Conservation (phyloP, 2,888 invertebrate species). For the Habroteleia sp. region DNA sequence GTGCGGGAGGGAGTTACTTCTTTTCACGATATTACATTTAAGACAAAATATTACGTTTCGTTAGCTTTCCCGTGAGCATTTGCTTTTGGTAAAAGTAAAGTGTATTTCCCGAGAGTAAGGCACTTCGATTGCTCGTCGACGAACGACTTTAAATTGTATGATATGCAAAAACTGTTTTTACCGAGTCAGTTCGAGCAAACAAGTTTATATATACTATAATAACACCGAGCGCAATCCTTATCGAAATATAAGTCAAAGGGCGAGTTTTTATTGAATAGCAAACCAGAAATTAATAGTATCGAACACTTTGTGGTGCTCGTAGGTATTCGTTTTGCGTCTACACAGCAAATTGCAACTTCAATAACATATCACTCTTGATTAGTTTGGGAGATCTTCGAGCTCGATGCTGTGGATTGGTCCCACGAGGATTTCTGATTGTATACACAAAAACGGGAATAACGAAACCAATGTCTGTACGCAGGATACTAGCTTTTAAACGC, state of each 20-base stretch:
- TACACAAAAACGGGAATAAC: no score
- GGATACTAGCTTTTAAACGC: slow-evolving; percentile 1
- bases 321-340: no score
- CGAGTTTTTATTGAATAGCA: neutral
- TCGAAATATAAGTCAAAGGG: neutral
- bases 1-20: slow-evolving; percentile 9
- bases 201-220: slow-evolving; percentile 23
- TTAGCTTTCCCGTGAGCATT: slow-evolving; percentile 49
- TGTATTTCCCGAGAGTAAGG: slow-evolving; percentile 63
- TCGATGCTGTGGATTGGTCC: no score
- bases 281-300: neutral
- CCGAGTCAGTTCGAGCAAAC: slow-evolving; percentile 4
- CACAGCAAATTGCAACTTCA: no score
- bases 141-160: slow-evolving; percentile 31
- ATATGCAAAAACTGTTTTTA: slow-evolving; percentile 41
- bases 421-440: no score
- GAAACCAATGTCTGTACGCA: no score
- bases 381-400: no score
- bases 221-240: slow-evolving; percentile 7
- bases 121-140: slow-evolving; percentile 53
- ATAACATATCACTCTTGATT: no score
- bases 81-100: slow-evolving; percentile 59
- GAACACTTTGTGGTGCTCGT: neutral
- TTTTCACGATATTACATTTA: slow-evolving; percentile 35
- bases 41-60: slow-evolving; percentile 50